Evolutionary conservation across 2,113 vertebrate genomes (phyloP), one percentile per base, ranked within the genome.

Genomic region (Macrotus californicus): DNA sequence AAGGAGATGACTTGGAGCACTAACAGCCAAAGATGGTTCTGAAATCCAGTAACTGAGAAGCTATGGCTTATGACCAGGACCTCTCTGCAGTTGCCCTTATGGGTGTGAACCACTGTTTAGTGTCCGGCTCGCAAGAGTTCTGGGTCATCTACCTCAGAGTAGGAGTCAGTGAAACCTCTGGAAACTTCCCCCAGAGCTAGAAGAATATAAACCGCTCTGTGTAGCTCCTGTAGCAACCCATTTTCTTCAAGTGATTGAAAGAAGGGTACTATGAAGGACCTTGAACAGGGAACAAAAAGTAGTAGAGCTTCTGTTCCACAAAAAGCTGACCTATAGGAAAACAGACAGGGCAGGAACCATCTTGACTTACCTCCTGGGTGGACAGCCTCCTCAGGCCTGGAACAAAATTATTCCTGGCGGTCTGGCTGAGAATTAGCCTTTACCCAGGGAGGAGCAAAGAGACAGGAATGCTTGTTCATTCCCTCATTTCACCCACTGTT

Each of bases 301-400:
- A 89, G 50, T 4, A 87, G 26, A 84, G 41, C 66, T 77, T 43
- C 43, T 79, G 41, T 54, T 73, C 41, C 56, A 50, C 52, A 92
- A 89, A 91, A 96, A 93, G 48, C 39, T 85, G n/a, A 96, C 54
- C 41, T 43, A 80, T 24, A 46, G 56, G 67, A 94, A 92, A 82
- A 61, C 6, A 94, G 67, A 61, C 41, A 93, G 16, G 7, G 34
- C 54, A 95, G 69, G 66, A 94, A 70, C 85, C 76, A 87, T 94
- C 76, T 91, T 93, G 77, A 89, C 92, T 95, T 96, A 96, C 92
- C 88, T 97, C 72, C 76, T 77, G 19, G 19, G 69, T 54, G 41
- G 46, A 89, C 39, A 82, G 85, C 85, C 87, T 96, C 24, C 11
- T 31, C 36, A 69, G 48, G 61, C 59, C 54, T 16, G 6, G 52